Conservation (phyloP, 2,113 vertebrate genomes). For the Alectura lathami region DNA sequence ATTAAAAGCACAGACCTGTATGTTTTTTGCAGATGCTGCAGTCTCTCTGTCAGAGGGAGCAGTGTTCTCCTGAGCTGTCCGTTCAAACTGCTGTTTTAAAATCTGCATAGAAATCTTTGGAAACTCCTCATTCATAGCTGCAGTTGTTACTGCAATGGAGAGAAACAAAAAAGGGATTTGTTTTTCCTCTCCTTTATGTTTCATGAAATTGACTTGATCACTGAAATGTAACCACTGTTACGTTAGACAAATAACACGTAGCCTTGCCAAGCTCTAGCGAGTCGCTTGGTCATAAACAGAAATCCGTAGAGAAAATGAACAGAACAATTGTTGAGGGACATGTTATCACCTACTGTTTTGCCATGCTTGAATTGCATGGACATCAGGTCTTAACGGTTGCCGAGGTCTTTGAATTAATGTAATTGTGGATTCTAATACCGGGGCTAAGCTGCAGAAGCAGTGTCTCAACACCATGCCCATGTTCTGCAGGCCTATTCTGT, state of each 20-base stretch:
- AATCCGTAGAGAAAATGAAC: not conserved
- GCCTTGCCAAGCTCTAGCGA: not conserved
- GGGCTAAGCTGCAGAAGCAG: not conserved
- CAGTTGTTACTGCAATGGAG: conserved; percentile 72
- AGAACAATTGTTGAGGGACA: not conserved
- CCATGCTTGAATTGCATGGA: not conserved
- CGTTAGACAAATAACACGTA: not conserved
- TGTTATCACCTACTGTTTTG: not conserved
- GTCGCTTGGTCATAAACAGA: not conserved
- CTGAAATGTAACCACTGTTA: not conserved
- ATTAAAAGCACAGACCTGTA: conserved; percentile 81
- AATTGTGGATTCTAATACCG: not conserved
- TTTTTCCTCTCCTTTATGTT: not conserved
- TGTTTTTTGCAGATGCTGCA: conserved; percentile 79
- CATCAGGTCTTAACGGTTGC: not conserved
- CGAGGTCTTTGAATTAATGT: not conserved
- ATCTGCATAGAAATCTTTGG: conserved; percentile 88
- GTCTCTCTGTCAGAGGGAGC: conserved; percentile 58
- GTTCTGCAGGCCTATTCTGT: not conserved
- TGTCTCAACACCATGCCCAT: not conserved
- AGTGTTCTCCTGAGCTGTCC: conserved; percentile 81
- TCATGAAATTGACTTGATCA: not conserved
- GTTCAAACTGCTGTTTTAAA: conserved; percentile 92
- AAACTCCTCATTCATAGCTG: conserved; percentile 82
- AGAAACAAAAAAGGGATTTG: not conserved